Evolutionary conservation across 2,888 invertebrate genomes (phyloP), one percentile per base, ranked within the genome.

Genomic region (Dicyrtomina minuta): DNA sequence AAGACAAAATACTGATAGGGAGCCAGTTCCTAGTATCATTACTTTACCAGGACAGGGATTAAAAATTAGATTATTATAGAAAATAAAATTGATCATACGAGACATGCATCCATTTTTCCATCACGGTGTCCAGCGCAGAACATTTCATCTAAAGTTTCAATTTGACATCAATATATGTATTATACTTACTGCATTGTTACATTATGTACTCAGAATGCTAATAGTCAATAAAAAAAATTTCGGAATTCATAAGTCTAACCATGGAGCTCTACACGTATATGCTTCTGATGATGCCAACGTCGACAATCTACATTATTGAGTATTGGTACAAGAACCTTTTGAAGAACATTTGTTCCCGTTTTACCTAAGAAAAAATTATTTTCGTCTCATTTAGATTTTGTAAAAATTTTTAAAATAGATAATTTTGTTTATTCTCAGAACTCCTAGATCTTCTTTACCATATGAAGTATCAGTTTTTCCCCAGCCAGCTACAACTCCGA

Each of bases 121-220:
- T 90, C 89, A 0, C 90, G 87, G 79, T 91, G 91, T 8, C 92
- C 92, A 0, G 92, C 92, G 82, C 92, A 92, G 76, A 92, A 87
- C 92, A 92, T 92, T 82, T 89, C 89, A 41, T 74, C 73, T 70
- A 70, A 49, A 73, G 49, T 44, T 24, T 17, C 2, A 17, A 64
- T 15, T 62, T 49, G 15, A 51, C 33, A 33, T 33, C 33, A 33
- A 33, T 33, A 5, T 33, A 5, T 8, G 8, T 33, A 33, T 33
- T 33, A 33, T 33, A 33, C 8, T 3, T 8, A 33, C 8, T 33
- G 33, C 33, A 33, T 33, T 33, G 33, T 33, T 33, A 92, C 79
- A 90, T 90, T 76, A 89, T 88, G 0, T 92, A 92, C 76, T 90
- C 89, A 0, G 90, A 87, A 79, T 91, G 90, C 8, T 91, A 92